Base-by-base conservation (phyloP, 2,797 vertebrate species). In the Falco naumanni region DNA sequence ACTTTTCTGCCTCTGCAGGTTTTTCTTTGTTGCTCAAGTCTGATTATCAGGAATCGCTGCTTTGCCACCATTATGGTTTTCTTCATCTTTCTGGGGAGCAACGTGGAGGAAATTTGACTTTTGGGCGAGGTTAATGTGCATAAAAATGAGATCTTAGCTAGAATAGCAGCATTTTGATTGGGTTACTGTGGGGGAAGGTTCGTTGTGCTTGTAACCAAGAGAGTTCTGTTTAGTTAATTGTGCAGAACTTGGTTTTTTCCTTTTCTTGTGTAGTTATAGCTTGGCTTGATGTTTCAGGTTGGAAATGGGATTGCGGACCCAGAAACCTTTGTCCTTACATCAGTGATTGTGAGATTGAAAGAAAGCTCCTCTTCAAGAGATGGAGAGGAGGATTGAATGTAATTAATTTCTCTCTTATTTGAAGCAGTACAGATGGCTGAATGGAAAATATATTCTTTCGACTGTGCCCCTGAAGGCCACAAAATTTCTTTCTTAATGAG, bases 361-460 rank as follows among this genome's bases (percentile, higher is more conserved):
- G 57, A 78, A 88, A 54, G 57, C 61, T 88, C 43, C 66, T 85
- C 48, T 65, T 57, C 22, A 28, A 20, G 84, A 69, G 47, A 29
- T 45, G 43, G 51, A 54, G 63, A 60, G 60, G 51, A 33, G n/a
- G 13, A 41, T 13, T n/a, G 64, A 68, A 14, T 60, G 26, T 63
- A 37, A 80, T 80, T 61, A 77, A 39, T 83, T 78, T 88, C 31
- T 74, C 53, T 91, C 41, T 85, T 85, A 75, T 34, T 89, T 83
- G 78, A 84, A 75, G 50, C 53, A 56, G 34, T 90, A 41, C 65
- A 56, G 33, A 53, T 11, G 87, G 72, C 57, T 92, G 57, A 87
- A 70, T 85, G 89, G 60, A 61, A 85, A 95, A 54, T 17, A 87
- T 47, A 56, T 65, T 69, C 22, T 77, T 57, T 82, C 8, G 3